Evolutionary conservation across 2,797 vertebrate species (phyloP), one percentile per base, ranked within the genome.

Genomic region (Coranthus polyacanthus): DNA sequence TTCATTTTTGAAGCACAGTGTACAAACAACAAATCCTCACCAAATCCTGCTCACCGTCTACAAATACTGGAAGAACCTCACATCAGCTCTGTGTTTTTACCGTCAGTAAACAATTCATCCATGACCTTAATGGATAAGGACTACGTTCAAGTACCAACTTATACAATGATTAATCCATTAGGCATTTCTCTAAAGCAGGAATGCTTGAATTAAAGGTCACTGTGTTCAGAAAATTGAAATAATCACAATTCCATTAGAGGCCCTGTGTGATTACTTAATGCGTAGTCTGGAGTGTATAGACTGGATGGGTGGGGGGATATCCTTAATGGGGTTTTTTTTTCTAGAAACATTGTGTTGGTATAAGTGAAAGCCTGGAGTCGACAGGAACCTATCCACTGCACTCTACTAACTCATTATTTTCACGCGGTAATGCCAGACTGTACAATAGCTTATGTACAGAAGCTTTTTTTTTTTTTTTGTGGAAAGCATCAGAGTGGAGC

Each of bases 231-330:
- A 68, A 52, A 75, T 51, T 54, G 20, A 66, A 71, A 79, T 36
- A 54, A 63, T 66, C 32, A 53, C 43, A 63, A 10, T 32, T 66
- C 44, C 59, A 68, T 78, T 58, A 72, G 41, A 13, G 32, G 62
- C 32, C 15, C 11, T 8, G 15, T 38, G 62, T 65, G 75, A 84
- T 77, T 47, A 65, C 44, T 74, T 67, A 64, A 75, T 70, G 63
- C 32, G 53, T 6, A 15, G 20, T 32, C 51, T 12, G 2, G 26
- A 62, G 47, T 39, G 55, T 20, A 39, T 8, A 32, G 16, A 6
- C 39, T 26, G 53, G 56, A 2, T 57, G 66, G 56, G n/a, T 43
- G 8, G 15, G 16, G 44, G n/a, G 6, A 4, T 15, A 8, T 21
- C 24, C 26, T 36, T 42, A 61, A 53, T 63, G 57, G 22, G 11